Conservation (phyloP, 1,140 invertebrate species). For the Zaprionus gabonicus region DNA sequence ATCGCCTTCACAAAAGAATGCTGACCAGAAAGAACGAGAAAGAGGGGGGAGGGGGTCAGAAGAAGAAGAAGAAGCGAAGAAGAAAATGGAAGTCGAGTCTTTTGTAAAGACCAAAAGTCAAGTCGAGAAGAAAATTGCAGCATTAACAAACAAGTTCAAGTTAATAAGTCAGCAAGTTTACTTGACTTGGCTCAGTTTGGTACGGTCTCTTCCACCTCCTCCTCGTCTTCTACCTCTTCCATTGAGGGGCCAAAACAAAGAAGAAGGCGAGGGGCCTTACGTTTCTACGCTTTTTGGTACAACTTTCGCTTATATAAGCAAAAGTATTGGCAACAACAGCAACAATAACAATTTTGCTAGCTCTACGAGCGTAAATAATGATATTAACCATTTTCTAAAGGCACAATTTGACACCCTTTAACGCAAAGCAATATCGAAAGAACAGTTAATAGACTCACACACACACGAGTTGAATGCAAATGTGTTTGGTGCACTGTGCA, state of each 20-base stretch:
- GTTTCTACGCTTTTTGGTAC: constrained; percentile 54
- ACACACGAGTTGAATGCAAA: not conserved
- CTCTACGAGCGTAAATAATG: constrained; percentile 68
- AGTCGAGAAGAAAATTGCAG: constrained; percentile 68
- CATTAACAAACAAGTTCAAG: constrained; percentile 74
- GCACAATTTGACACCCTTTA: constrained; percentile 63
- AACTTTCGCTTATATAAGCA: constrained; percentile 82
- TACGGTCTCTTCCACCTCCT: too few species aligned
- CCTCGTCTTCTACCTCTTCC: not conserved
- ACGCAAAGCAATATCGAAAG: constrained; percentile 11
- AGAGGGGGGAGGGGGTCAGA: not conserved
- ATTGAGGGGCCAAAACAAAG: constrained; percentile 10
- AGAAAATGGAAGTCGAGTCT: constrained; percentile 42
- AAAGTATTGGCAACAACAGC: constrained; percentile 46
- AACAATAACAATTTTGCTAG: constrained; percentile 36
- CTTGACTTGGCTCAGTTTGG: constrained; percentile 19
- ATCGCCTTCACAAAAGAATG: constrained; percentile 75
- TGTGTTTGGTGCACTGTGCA: not conserved
- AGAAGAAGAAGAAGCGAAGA: not conserved
- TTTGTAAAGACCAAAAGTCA: constrained; percentile 56
- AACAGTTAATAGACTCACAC: constrained; percentile 1
- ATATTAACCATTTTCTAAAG: constrained; percentile 59
- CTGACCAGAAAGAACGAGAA: constrained; percentile 49
- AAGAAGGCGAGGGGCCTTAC: constrained; percentile 9
- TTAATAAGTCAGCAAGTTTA: constrained; percentile 74